Evolutionary conservation across 2,113 vertebrate species (phyloP).

Genomic region (Thryonomys swinderianus): DNA sequence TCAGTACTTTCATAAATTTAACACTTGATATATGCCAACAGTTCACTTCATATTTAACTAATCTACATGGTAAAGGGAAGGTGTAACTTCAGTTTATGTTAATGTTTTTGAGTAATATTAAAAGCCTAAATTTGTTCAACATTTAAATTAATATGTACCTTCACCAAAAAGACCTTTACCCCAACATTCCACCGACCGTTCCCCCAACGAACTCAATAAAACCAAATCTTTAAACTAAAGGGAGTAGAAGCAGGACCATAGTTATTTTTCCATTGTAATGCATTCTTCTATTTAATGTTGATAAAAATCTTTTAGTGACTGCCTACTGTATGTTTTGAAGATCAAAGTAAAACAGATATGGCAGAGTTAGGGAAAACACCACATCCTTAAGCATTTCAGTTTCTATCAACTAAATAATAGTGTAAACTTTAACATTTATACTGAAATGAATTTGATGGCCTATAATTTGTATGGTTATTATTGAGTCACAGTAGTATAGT

Average conservation of each 20-base stretch:
- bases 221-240: background rate
- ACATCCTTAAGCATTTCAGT: constrained; percentile 8
- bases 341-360: constrained; percentile 41
- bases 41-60: background rate
- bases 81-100: background rate
- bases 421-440: background rate
- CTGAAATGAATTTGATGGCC: constrained; percentile 64
- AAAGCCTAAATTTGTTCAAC: constrained; percentile 42
- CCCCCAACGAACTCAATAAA: background rate
- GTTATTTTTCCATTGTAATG: background rate
- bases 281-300: constrained; percentile 47
- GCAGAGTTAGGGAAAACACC: constrained; percentile 10
- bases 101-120: constrained; percentile 37
- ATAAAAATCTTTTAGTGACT: constrained; percentile 49
- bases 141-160: constrained; percentile 53
- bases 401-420: constrained; percentile 59
- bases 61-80: background rate
- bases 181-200: no score
- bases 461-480: constrained; percentile 75
- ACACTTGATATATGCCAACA: background rate
- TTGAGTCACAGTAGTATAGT: constrained; percentile 71
- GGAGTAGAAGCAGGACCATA: background rate
- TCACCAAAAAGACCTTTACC: constrained; percentile 8
- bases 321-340: constrained; percentile 50
- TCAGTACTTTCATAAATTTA: constrained; percentile 14